Percentiles rank a stretch among this genome's conserved stretches.
Conservation (phyloP, 2,113 vertebrate genomes). For the Sciurus niger region DNA sequence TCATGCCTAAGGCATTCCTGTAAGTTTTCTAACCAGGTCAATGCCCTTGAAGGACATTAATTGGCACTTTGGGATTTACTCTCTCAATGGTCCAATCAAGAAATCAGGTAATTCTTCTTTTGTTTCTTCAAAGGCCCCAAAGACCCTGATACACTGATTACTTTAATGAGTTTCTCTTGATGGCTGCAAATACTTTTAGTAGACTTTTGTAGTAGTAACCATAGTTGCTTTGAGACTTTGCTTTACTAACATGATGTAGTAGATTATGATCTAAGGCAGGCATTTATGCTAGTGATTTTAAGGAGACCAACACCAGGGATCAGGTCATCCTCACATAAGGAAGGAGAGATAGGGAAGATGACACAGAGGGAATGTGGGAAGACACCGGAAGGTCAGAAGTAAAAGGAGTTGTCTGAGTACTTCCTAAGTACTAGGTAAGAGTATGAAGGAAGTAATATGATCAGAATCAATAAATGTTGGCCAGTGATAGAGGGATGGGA, state of each 20-base stretch:
- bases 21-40: neutral
- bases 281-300: neutral
- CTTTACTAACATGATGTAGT: neutral
- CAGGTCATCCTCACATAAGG: neutral
- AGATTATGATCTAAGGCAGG: neutral
- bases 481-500: neutral
- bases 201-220: neutral
- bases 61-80: constrained; percentile 19
- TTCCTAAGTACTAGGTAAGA: neutral
- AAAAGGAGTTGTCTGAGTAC: neutral
- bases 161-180: neutral
- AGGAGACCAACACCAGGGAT: neutral
- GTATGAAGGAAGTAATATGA: neutral
- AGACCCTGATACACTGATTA: neutral
- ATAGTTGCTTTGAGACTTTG: neutral
- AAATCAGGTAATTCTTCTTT: neutral
- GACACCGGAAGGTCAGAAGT: neutral
- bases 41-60: neutral
- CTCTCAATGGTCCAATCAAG: neutral
- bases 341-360: neutral
- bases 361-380: neutral
- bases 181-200: neutral
- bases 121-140: neutral
- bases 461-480: neutral
- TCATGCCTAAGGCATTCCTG: neutral